A percentile compares a stretch with the other conserved stretches of the same genome.
Conservation (phyloP, 23 tunicate genomes). For the Halocynthia roretzi region DNA sequence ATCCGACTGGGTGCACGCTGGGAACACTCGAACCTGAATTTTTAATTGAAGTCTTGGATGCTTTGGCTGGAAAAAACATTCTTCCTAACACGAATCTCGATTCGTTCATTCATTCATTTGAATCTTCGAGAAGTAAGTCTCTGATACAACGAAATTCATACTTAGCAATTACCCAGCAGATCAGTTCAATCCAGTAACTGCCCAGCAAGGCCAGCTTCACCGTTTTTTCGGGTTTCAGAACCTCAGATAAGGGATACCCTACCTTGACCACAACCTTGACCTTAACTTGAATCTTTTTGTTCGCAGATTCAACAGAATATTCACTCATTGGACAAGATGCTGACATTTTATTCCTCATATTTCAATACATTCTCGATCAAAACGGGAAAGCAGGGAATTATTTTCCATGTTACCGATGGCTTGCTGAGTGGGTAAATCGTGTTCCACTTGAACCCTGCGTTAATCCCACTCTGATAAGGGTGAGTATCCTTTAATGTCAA, state of each 20-base stretch:
- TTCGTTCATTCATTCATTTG: slow-evolving; percentile 15
- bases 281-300: too few relatives aligned
- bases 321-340: slow-evolving; percentile 22
- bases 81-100: slow-evolving; percentile 27
- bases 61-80: slow-evolving; percentile 35
- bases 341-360: slow-evolving; percentile 35
- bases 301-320: too few relatives aligned
- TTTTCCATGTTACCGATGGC: slow-evolving; percentile 45
- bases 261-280: too few relatives aligned
- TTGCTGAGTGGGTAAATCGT: slow-evolving; percentile 75
- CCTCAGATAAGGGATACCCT: not conserved
- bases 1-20: slow-evolving; percentile 1
- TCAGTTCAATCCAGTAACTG: too few relatives aligned
- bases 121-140: not conserved
- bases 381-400: slow-evolving; percentile 26
- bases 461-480: slow-evolving; percentile 7
- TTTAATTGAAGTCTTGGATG: slow-evolving; percentile 28
- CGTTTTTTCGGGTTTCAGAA: not conserved
- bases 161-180: too few relatives aligned
- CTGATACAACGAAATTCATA: too few relatives aligned
- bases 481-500: not conserved
- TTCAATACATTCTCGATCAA: slow-evolving; percentile 36
- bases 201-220: not conserved
- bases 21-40: slow-evolving; percentile 14
- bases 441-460: not conserved